Base-by-base conservation (phyloP, 2,797 vertebrate species). In the Lagodon rhomboides region DNA sequence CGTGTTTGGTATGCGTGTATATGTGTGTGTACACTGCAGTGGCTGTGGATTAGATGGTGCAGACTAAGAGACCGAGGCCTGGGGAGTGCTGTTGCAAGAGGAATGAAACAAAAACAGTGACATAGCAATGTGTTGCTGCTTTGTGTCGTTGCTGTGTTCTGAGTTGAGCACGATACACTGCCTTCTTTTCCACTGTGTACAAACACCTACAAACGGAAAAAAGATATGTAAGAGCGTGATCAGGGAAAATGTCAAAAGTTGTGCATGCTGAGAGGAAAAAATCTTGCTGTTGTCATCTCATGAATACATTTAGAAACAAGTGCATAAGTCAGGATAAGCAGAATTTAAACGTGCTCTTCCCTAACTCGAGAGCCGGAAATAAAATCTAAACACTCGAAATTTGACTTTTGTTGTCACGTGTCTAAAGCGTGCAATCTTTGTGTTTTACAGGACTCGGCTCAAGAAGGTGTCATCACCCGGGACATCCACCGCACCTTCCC, bases 401-500 rank as follows among this genome's bases (percentile, higher is more conserved):
- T 3, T 59, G 23, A 4, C 17, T 51, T 72, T 41, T 0, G 3
- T 15, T 67, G 18, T 49, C 56, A 44, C 6, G 9, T 13, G 9
- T 65, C 22, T 72, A 23, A 79, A 68, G 3, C 1, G 4, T 63
- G 13, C 51, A 0, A 43, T 70, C 27, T 15, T 12, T 84, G 4
- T 79, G 55, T 87, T 61, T 86, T 80, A 13, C 87, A 95, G 98
- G 98, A 99, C 77, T 99, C 98, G 0, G 91, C 95, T 71, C 98
- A 99, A 82, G 98, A 99, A 75, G 94, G 95, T 3, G 98, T 97
- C 54, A 99, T 99, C 91, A 98, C 97, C 77, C 93, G 98, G 88
- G 98, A 99, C 87, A 97, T 99, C 88, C 97, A 99, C 91, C 97
- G 98, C 30, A 99, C 98, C 0, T 99, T 99, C 67, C 98, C 98